Evolutionary conservation across 2,888 invertebrate species (phyloP), one percentile per base, ranked within the genome.

Genomic region (Kryphioiulus occultus): DNA sequence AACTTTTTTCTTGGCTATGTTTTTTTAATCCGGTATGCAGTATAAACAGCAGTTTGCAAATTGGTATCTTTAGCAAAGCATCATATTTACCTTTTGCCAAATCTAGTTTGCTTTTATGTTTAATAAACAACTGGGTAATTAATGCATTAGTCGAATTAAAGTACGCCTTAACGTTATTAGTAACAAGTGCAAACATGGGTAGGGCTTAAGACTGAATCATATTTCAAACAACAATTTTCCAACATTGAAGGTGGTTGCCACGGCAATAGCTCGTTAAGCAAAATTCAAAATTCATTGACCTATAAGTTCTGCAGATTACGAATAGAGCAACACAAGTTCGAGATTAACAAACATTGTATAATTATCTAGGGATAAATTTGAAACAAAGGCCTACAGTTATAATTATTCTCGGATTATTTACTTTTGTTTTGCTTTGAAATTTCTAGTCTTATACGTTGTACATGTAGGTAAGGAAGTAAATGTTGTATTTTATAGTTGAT

Each of bases 201-300:
- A 26, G 22, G 22, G 26, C 22, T 26, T 10, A 22, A 68, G 26
- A 68, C 26, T 22, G 68, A 68, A 68, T 68, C 68, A 9, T 68
- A 68, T 68, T 68, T 68, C 68, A 68, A 9, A 26, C 68, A 68
- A n/a, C 26, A 68, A 68, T 68, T 68, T 68, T 68, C 22, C 22
- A n/a, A 22, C n/a, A 22, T 59, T 22, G 7, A 59, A 17, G 22
- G 26, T 22, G 22, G 68, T 68, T 68, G 22, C 12, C 68, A 68
- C 26, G 68, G 26, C 68, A 26, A 68, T 68, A 68, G 68, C 68
- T 68, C 68, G 68, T 68, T 68, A 68, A 68, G 26, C n/a, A n/a
- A n/a, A n/a, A n/a, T n/a, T n/a, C 26, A 22, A 68, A 68, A 68
- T 68, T 68, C 68, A 68, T 68, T 68, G 68, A 68, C 68, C 68